Base-by-base conservation (phyloP, 2,113 vertebrate genomes). In the Lepisosteus osseus region DNA sequence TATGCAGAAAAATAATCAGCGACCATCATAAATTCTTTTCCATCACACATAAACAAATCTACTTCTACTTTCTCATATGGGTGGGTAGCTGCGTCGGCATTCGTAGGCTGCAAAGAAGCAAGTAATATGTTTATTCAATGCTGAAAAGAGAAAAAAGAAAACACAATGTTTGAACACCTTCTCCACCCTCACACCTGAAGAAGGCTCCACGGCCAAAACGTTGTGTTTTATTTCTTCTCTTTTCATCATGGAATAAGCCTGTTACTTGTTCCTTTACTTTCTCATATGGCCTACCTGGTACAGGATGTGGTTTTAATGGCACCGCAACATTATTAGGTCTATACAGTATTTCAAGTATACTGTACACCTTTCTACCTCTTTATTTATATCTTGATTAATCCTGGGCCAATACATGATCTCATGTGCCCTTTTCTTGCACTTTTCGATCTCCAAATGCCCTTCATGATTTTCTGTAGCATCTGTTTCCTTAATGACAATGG, bases 361-460 rank as follows among this genome's bases (percentile, higher is more conserved):
- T 44, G 7, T 17, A 17, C 73, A 70, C 42, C 41, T 73, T 54
- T 17, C 43, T 8, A 65, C 61, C 14, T 70, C 61, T 51, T 70
- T 56, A 57, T 40, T 45, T n/a, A 74, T 61, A 51, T 70, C 54
- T 65, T 70, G 59, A 47, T 65, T 74, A 0, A 70, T 74, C 17
- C 73, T 43, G 6, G 56, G 72, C 65, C 56, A 73, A 17, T 43
- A 57, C 14, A 69, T 74, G 15, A 64, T 12, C 64, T 69, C 73
- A 56, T 67, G 42, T 56, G 67, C 73, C 44, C 72, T 63, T 63
- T 64, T 64, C 43, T 54, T 71, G 43, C 45, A 51, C 17, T 61
- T 61, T 29, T 61, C 59, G 6, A 71, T 64, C 9, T 15, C 69
- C 6, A 71, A 44, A 41, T 13, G 59, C 15, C 70, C 55, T 40